Percentiles rank a stretch among this genome's conserved stretches.
Evolutionary conservation across 2,797 vertebrate genomes (phyloP).

Genomic region (Myotis vivesi): DNA sequence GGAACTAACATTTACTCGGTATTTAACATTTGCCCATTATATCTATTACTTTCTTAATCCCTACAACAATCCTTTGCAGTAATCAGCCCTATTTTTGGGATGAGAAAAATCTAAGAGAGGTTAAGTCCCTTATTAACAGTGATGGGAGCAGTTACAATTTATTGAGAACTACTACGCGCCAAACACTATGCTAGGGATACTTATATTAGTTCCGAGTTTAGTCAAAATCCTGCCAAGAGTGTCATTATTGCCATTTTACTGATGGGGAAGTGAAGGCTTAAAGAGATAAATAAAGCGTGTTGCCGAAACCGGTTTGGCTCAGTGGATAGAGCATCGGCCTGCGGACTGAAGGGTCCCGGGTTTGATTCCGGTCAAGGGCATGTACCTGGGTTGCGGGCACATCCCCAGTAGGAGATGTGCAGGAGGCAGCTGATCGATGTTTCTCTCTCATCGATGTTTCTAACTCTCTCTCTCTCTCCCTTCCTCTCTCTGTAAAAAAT

Average conservation of each 20-base stretch:
- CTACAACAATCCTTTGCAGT: background rate
- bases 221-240: background rate
- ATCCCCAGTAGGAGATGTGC: too few relatives aligned
- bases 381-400: too few relatives aligned
- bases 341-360: too few relatives aligned
- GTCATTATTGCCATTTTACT: background rate
- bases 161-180: background rate
- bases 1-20: background rate
- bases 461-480: too few relatives aligned
- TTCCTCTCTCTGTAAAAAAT: too few relatives aligned
- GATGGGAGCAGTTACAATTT: background rate
- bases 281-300: background rate
- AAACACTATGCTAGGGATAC: background rate
- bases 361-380: too few relatives aligned
- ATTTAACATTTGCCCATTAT: background rate
- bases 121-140: background rate
- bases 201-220: background rate
- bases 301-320: background rate
- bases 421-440: too few relatives aligned
- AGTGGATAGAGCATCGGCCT: too few relatives aligned
- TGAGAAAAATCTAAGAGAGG: background rate
- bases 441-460: too few relatives aligned
- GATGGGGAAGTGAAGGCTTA: background rate
- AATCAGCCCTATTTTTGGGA: background rate
- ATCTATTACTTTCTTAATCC: constrained; percentile 11